phyloP scores from a whole-genome alignment of 2,113 vertebrate genomes.

The Vulpes vulpes region DNA sequence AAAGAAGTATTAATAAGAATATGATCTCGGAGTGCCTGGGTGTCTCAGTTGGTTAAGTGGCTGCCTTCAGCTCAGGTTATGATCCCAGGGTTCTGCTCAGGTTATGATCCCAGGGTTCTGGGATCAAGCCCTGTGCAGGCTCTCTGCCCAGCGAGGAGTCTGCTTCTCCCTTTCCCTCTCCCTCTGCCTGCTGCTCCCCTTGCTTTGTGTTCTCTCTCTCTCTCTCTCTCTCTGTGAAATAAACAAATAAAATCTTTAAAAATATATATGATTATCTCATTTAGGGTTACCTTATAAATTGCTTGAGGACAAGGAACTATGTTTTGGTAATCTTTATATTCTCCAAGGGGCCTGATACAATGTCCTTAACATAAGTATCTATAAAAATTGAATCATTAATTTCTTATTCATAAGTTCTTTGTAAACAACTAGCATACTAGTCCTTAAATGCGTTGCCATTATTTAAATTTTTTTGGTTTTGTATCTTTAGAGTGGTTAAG shows the following conservation, averaged over 20 bases:
- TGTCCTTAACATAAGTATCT: neutral
- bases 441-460: neutral
- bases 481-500: conserved; percentile 48
- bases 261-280: neutral
- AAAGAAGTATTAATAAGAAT: neutral
- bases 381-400: neutral
- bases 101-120: too few relatives aligned
- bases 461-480: conserved; percentile 29
- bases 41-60: too few relatives aligned
- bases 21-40: neutral
- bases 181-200: too few relatives aligned
- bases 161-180: too few relatives aligned
- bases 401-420: neutral
- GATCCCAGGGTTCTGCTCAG: too few relatives aligned
- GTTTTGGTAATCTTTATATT: conserved; percentile 17
- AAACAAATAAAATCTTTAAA: too few relatives aligned
- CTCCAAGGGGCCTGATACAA: neutral
- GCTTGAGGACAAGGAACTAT: conserved; percentile 24
- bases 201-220: too few relatives aligned
- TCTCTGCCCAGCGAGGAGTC: too few relatives aligned
- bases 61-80: too few relatives aligned
- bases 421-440: neutral
- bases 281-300: conserved; percentile 38
- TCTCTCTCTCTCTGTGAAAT: too few relatives aligned
- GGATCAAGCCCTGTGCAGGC: too few relatives aligned